Base-by-base conservation (phyloP, 2,113 vertebrate genomes). In the Silurus glanis region DNA sequence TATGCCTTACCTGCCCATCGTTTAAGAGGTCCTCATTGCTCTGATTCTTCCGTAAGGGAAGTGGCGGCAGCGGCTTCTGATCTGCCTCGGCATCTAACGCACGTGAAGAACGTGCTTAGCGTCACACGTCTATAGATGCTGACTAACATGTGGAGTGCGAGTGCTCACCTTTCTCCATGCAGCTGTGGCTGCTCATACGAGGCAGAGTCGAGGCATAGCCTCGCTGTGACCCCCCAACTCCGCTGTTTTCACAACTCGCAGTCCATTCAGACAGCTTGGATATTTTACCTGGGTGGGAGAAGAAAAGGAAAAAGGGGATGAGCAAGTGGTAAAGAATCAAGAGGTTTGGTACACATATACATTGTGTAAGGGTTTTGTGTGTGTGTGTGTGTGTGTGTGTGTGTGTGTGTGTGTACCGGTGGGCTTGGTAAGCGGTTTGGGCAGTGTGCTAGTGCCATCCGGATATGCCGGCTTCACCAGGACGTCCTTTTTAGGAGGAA, bases 401-500 rank as follows among this genome's bases (percentile, higher is more conserved):
- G 19, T 37, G 37, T 19, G 3, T 23, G 75, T 25, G 49, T 49
- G 23, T 21, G 23, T 84, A 94, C 95, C 91, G 86, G 92, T 82
- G 83, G 92, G 90, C 89, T 94, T 94, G 19, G 82, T 84, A 2
- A 45, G 71, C 0, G 93, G 93, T 87, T 91, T 92, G 28, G 96
- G 97, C 61, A 93, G 87, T 25, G 94, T 92, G 86, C 93, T 80
- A 0, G 94, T 92, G 4, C 95, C 95, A 19, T 98, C 96, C 0
- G 95, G 94, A 92, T 95, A 95, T 0, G 95, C 95, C 2, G 96
- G 95, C 91, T 98, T 99, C 88, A 97, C 94, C 92, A 96, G 76
- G 58, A 94, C 92, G 53, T 97, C 96, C 2, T 96, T 96, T 86
- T 95, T 94, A 0, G 94, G 92, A 8, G 94, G 93, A 75, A 95